A percentile compares a stretch with the other conserved stretches of the same genome.
These are phyloP conservation scores for Rhyacichthys aspro DNA, from an alignment of 2,797 vertebrate genomes.

Conservation along the genomic window DNA sequence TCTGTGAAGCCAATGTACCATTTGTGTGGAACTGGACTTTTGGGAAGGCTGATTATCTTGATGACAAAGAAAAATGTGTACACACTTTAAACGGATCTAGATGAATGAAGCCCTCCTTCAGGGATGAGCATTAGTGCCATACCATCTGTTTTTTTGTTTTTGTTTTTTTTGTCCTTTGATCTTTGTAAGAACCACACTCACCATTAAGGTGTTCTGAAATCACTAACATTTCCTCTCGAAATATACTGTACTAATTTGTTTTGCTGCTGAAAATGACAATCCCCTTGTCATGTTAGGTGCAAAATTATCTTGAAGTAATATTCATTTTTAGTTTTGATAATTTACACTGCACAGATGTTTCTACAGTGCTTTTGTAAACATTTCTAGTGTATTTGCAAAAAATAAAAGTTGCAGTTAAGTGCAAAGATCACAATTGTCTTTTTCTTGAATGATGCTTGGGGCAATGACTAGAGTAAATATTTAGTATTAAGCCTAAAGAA, in stretches of 20 bases:
- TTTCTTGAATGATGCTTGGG: not conserved
- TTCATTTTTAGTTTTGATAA: slow-evolving; percentile 85
- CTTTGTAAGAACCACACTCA: slow-evolving; percentile 36
- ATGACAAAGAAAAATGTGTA: slow-evolving; percentile 41
- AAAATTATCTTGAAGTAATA: slow-evolving; percentile 80
- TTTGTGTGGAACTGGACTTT: slow-evolving; percentile 63
- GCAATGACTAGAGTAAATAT: too few relatives aligned
- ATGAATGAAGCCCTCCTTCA: slow-evolving; percentile 84
- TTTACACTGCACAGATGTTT: slow-evolving; percentile 87
- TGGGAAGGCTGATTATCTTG: slow-evolving; percentile 83
- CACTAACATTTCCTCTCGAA: slow-evolving; percentile 66
- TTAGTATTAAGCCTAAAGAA: too few relatives aligned
- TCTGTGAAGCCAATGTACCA: slow-evolving; percentile 56
- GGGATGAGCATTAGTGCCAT: slow-evolving; percentile 79
- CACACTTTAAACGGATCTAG: slow-evolving; percentile 61
- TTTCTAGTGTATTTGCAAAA: slow-evolving; percentile 88
- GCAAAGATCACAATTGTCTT: slow-evolving; percentile 47
- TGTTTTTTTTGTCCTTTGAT: slow-evolving; percentile 29
- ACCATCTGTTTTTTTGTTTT: slow-evolving; percentile 31
- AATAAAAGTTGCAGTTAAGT: slow-evolving; percentile 77
- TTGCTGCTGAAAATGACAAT: slow-evolving; percentile 87
- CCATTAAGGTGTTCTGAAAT: slow-evolving; percentile 41
- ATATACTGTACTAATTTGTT: slow-evolving; percentile 70
- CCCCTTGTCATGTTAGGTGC: slow-evolving; percentile 82
- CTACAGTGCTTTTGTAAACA: slow-evolving; percentile 87